Conservation (phyloP, 2,113 vertebrate genomes). For the Psophia crepitans region DNA sequence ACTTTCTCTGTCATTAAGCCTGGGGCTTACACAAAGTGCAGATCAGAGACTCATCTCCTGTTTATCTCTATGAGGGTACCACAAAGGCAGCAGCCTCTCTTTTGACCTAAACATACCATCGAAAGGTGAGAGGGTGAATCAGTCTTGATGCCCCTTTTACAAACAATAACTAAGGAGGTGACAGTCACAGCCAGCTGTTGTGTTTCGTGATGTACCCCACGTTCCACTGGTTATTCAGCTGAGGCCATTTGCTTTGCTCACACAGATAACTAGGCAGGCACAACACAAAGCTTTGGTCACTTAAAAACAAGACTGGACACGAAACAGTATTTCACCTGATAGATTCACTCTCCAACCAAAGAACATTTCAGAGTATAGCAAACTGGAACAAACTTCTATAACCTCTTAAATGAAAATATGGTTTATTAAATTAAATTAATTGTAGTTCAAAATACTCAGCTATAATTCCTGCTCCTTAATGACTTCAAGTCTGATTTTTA, state of each 20-base stretch:
- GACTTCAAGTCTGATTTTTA: not conserved
- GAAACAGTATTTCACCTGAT: not conserved
- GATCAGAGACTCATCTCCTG: not conserved
- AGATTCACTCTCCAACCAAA: not conserved
- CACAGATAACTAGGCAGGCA: not conserved
- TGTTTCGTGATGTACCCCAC: not conserved
- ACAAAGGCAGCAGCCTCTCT: not conserved
- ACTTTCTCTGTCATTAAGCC: conserved; percentile 35
- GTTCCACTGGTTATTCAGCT: not conserved
- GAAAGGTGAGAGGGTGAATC: not conserved
- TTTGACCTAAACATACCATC: not conserved
- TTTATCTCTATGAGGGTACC: not conserved
- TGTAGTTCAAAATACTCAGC: not conserved
- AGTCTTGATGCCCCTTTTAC: not conserved
- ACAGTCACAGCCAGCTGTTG: not conserved
- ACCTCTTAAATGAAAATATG: not conserved
- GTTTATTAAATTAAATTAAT: not conserved
- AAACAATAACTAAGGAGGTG: not conserved
- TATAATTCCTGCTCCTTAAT: not conserved
- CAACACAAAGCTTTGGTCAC: not conserved
- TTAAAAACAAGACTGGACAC: not conserved
- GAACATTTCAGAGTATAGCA: not conserved
- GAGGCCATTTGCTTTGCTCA: not conserved
- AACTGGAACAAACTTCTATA: not conserved
- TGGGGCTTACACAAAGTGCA: not conserved